These are phyloP conservation scores for Argentina silus DNA, from an alignment of 2,797 vertebrate species.

Conservation along the genomic window DNA sequence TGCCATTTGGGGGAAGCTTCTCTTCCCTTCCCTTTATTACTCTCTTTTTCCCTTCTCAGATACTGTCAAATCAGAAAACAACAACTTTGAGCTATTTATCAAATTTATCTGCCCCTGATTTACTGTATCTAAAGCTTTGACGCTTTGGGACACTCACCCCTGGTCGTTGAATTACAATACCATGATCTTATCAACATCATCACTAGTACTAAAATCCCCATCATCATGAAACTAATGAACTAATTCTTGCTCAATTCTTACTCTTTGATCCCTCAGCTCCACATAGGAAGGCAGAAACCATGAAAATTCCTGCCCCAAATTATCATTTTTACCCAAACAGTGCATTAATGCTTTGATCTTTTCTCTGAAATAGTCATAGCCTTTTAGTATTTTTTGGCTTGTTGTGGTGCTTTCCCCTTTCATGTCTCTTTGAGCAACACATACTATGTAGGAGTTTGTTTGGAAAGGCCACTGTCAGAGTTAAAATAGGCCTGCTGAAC, in stretches of 20 bases:
- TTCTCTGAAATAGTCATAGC: constrained; percentile 4
- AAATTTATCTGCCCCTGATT: too few relatives aligned
- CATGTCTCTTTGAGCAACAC: constrained; percentile 1
- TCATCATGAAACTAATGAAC: too few relatives aligned
- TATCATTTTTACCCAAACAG: not conserved
- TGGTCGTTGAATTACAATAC: too few relatives aligned
- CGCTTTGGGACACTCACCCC: too few relatives aligned
- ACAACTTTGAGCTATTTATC: too few relatives aligned
- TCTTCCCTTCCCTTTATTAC: too few relatives aligned
- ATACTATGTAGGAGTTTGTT: not conserved
- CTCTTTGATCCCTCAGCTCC: not conserved
- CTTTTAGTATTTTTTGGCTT: constrained; percentile 1
- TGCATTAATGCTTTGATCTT: constrained; percentile 5
- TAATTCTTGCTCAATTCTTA: not conserved
- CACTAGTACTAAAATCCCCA: too few relatives aligned
- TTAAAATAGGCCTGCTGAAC: not conserved
- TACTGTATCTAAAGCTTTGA: too few relatives aligned
- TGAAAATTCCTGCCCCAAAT: not conserved
- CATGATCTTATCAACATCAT: too few relatives aligned
- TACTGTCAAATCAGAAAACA: too few relatives aligned
- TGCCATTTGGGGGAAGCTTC: too few relatives aligned
- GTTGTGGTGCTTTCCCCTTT: not conserved
- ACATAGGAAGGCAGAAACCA: not conserved
- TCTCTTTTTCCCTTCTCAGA: too few relatives aligned
- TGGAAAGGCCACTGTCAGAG: not conserved